phyloP scores from a whole-genome alignment of 2,888 invertebrate species.

The Meloe dianella region DNA sequence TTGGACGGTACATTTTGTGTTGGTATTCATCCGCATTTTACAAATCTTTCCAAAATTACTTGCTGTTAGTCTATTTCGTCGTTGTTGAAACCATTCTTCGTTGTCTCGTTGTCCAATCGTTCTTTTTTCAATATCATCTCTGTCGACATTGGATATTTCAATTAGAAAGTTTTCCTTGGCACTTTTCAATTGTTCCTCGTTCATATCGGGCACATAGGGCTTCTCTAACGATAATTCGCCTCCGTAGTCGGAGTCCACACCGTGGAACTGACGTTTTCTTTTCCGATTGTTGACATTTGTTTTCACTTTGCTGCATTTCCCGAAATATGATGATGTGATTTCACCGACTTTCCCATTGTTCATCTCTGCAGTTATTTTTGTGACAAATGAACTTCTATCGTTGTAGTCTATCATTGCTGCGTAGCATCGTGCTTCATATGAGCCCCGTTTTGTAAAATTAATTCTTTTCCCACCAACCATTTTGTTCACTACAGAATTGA shows the following conservation, averaged over 20 bases:
- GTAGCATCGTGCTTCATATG: too few species aligned
- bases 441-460: too few species aligned
- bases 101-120: not conserved
- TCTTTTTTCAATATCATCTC: not conserved
- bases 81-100: not conserved
- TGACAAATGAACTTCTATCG: conserved; percentile 15
- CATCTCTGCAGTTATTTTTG: conserved; percentile 2
- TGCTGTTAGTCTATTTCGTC: not conserved
- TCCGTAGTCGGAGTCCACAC: not conserved
- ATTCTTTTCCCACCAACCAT: too few species aligned
- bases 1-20: too few species aligned
- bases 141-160: not conserved
- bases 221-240: too few species aligned
- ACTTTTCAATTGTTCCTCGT: not conserved
- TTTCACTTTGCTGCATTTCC: not conserved
- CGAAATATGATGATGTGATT: not conserved
- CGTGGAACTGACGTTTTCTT: conserved; percentile 9
- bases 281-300: not conserved
- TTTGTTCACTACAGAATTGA: too few species aligned
- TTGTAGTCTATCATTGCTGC: too few species aligned
- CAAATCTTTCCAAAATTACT: conserved; percentile 10
- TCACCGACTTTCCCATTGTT: not conserved
- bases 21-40: too few species aligned
- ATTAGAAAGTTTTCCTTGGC: not conserved
- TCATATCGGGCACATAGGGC: not conserved